A percentile compares a stretch with the other conserved stretches of the same genome.
Conservation (phyloP, 2,888 invertebrate species). For the Brachyopa scutellaris region DNA sequence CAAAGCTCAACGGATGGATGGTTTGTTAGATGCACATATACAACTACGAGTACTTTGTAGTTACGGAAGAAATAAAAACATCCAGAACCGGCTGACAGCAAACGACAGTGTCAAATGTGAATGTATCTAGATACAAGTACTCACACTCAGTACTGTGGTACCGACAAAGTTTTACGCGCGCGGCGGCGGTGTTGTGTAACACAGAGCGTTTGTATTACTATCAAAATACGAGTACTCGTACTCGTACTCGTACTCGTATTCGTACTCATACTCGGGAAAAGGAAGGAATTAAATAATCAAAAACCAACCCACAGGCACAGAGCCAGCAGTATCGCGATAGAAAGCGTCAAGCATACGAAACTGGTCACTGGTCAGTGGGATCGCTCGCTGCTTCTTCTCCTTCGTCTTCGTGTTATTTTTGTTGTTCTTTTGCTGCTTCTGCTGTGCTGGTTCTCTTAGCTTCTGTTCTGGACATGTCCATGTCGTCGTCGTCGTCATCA, state of each 20-base stretch:
- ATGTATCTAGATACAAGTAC: slow-evolving; percentile 57
- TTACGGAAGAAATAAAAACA: slow-evolving; percentile 5
- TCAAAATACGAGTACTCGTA: too few species aligned
- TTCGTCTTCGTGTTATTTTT: slow-evolving; percentile 15
- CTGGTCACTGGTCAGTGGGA: slow-evolving; percentile 64
- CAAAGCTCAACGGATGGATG: slow-evolving; percentile 50
- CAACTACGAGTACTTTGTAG: not conserved
- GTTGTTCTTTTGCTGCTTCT: slow-evolving; percentile 13
- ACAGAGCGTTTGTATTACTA: too few species aligned
- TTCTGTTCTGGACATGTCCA: slow-evolving; percentile 56
- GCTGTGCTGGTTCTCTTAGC: slow-evolving; percentile 44
- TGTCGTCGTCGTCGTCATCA: slow-evolving; percentile 59
- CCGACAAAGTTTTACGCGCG: not conserved
- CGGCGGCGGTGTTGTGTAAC: slow-evolving; percentile 31
- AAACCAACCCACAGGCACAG: slow-evolving; percentile 28
- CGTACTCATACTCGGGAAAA: slow-evolving; percentile 32
- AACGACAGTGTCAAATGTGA: slow-evolving; percentile 50
- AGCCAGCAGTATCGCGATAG: slow-evolving; percentile 30
- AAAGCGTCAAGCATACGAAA: slow-evolving; percentile 41
- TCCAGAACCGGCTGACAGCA: slow-evolving; percentile 1
- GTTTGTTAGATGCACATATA: slow-evolving; percentile 6
- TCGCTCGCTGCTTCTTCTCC: slow-evolving; percentile 17
- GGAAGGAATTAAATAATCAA: slow-evolving; percentile 46
- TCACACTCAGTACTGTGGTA: not conserved
- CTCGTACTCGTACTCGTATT: not conserved